These are phyloP conservation scores for Halesus radiatus DNA, from an alignment of 1,140 invertebrate species.

Conservation along the genomic window DNA sequence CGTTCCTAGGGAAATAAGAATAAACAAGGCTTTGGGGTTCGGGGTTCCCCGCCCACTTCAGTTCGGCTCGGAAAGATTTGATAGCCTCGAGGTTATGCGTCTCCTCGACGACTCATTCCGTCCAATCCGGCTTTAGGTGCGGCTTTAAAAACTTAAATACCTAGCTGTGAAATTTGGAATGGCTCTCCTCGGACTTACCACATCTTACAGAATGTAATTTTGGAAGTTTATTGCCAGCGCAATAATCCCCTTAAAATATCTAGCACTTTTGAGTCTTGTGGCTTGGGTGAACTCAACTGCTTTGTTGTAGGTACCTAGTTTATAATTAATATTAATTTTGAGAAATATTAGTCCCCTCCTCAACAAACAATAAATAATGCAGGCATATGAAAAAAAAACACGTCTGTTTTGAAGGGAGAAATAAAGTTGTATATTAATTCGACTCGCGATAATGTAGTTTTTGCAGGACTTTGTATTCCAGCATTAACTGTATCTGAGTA, in stretches of 20 bases:
- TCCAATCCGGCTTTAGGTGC: slow-evolving; percentile 38
- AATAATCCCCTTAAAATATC: slow-evolving; percentile 35
- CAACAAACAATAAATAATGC: too few species aligned
- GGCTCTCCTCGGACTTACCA: slow-evolving; percentile 36
- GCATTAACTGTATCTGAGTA: too few species aligned
- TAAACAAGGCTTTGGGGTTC: not conserved
- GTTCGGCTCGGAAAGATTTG: slow-evolving; percentile 32
- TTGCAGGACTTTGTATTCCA: too few species aligned
- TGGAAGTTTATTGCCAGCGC: slow-evolving; percentile 12
- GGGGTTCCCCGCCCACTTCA: not conserved
- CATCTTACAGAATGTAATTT: slow-evolving; percentile 29
- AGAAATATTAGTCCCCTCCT: too few species aligned
- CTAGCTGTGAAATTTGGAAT: slow-evolving; percentile 43
- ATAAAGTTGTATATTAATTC: too few species aligned
- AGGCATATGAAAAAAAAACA: too few species aligned
- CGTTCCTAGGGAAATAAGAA: slow-evolving; percentile 38
- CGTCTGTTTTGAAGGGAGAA: too few species aligned
- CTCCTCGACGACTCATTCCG: slow-evolving; percentile 29
- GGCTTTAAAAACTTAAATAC: slow-evolving; percentile 51
- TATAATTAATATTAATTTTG: too few species aligned
- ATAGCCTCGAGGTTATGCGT: slow-evolving; percentile 40
- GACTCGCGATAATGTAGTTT: too few species aligned
- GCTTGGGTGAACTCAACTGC: not conserved
- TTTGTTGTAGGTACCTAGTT: too few species aligned
- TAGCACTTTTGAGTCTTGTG: slow-evolving; percentile 16